Evolutionary conservation across 2,888 invertebrate genomes (phyloP).

Genomic region (Sphecodes monilicornis): DNA sequence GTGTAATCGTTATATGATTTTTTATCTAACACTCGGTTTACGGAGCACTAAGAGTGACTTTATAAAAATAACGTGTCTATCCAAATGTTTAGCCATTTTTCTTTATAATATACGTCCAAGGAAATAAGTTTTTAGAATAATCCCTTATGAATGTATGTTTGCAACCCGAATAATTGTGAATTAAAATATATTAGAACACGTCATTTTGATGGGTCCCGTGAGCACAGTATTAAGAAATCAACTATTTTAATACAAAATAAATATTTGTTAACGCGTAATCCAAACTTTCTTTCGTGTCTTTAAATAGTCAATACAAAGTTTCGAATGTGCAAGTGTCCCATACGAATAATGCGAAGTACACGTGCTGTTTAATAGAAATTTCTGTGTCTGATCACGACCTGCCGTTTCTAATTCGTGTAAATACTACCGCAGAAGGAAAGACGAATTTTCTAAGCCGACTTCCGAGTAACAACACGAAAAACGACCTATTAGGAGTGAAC

Average conservation of each 20-base stretch:
- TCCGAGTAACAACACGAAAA: background rate
- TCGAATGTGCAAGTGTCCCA: background rate
- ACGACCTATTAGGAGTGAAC: background rate
- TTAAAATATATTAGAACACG: too few species aligned
- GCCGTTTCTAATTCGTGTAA: background rate
- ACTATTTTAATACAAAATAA: background rate
- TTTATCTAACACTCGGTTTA: too few species aligned
- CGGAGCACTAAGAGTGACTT: too few species aligned
- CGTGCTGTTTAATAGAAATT: background rate
- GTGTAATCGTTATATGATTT: too few species aligned
- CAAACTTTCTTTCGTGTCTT: background rate
- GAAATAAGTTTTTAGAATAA: too few species aligned
- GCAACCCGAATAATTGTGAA: too few species aligned
- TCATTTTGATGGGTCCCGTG: too few species aligned
- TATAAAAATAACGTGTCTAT: too few species aligned
- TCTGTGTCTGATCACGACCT: background rate
- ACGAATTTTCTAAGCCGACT: background rate
- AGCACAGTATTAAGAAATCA: too few species aligned
- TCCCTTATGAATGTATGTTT: too few species aligned
- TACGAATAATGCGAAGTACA: background rate
- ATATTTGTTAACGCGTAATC: background rate
- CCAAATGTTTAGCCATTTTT: too few species aligned
- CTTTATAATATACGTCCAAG: too few species aligned
- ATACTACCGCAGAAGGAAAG: background rate
- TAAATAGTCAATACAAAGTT: background rate